Evolutionary conservation across 2,113 vertebrate species (phyloP).

Genomic region (Myxocyprinus asiaticus): DNA sequence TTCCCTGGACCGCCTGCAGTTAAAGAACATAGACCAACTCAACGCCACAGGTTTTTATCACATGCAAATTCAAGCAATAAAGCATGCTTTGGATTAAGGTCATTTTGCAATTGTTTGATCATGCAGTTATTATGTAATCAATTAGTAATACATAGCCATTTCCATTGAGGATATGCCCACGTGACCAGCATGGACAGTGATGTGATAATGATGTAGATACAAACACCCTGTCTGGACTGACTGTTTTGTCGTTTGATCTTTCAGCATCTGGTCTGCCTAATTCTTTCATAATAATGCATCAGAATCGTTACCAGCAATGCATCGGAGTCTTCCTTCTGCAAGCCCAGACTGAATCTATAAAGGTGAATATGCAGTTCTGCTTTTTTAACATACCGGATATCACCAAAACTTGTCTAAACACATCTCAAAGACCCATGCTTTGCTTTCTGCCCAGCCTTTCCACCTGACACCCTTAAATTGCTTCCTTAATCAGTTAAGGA

Average conservation of each 20-base stretch:
- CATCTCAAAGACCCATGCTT: too few relatives aligned
- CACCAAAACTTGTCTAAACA: not conserved
- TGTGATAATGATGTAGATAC: not conserved
- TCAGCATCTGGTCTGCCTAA: conserved; percentile 82
- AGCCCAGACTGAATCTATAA: conserved; percentile 79
- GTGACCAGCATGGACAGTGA: not conserved
- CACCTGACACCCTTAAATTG: too few relatives aligned
- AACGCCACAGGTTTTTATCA: conserved; percentile 70
- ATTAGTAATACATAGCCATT: not conserved
- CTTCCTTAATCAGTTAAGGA: too few relatives aligned
- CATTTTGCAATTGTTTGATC: not conserved
- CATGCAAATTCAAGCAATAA: not conserved
- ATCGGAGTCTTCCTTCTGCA: conserved; percentile 86
- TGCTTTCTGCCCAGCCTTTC: too few relatives aligned
- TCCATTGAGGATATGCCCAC: not conserved
- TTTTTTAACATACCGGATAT: not conserved
- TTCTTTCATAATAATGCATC: conserved; percentile 87
- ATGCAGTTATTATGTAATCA: conserved; percentile 1
- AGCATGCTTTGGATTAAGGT: not conserved
- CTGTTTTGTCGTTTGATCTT: conserved; percentile 4
- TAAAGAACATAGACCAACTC: conserved; percentile 82
- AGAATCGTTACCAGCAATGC: conserved; percentile 87
- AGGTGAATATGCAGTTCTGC: conserved; percentile 68
- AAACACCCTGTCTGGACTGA: not conserved
- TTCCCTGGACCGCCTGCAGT: conserved; percentile 82